These are phyloP conservation scores for Melanerpes formicivorus DNA, from an alignment of 2,113 vertebrate species.

Conservation along the genomic window DNA sequence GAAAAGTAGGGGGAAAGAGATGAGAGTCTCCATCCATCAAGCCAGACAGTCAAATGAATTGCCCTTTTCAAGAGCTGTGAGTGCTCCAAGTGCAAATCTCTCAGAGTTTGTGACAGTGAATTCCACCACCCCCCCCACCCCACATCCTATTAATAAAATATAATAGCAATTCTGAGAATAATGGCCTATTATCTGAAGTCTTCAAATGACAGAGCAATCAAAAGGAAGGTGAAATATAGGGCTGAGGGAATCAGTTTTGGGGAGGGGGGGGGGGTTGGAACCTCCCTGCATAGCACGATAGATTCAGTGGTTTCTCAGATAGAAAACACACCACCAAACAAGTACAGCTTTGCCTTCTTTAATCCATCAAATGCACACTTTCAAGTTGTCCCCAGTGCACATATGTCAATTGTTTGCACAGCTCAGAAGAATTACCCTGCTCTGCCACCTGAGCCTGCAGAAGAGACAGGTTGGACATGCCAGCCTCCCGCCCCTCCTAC, in stretches of 20 bases:
- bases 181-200: conserved; percentile 65
- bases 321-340: not conserved
- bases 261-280: not conserved
- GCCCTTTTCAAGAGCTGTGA: not conserved
- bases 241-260: not conserved
- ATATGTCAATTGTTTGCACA: not conserved
- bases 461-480: not conserved
- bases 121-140: not conserved
- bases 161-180: conserved; percentile 64
- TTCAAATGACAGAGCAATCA: conserved; percentile 60
- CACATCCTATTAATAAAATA: conserved; percentile 71
- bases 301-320: not conserved
- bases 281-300: accelerated
- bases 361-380: not conserved
- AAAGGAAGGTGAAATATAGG: conserved; percentile 60
- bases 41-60: not conserved
- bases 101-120: conserved; percentile 38
- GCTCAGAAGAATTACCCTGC: not conserved
- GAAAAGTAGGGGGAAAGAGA: not conserved
- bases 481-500: not conserved
- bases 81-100: conserved; percentile 33
- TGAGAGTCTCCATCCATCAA: not conserved
- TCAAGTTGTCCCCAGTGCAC: not conserved
- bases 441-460: not conserved
- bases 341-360: not conserved